Evolutionary conservation across 1,140 invertebrate genomes (phyloP), one percentile per base, ranked within the genome.

Genomic region (Brachystomella parvula): DNA sequence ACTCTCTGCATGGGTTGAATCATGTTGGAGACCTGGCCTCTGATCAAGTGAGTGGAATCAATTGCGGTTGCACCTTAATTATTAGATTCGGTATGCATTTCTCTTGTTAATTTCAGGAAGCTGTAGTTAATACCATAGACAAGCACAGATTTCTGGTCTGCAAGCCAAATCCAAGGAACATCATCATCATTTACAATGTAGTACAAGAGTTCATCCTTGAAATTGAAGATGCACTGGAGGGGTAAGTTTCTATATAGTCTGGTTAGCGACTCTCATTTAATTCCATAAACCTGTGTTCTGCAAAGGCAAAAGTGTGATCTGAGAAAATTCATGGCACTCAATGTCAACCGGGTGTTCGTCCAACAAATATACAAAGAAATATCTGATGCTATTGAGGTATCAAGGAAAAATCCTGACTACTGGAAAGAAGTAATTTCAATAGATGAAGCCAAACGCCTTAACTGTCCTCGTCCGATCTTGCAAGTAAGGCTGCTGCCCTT

Each of bases 151-250:
- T 81, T 33, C 76, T 88, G 35, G 85, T 92, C 3, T 90, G 88
- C 73, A 81, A 83, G 71, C 84, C 88, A 17, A 83, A 86, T 77
- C 84, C 87, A 32, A 84, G 83, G 75, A 89, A 90, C 75, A 89
- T 92, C 47, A 86, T 85, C 67, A 80, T 86, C 31, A 83, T 92
- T 49, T 91, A 86, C 77, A 84, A 85, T 66, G 84, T 87, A 12
- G 80, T 92, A 58, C 85, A 86, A 78, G 81, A 81, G 65, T 91
- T 91, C 75, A 84, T 89, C 66, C 81, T 83, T 72, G 88, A 91
- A 77, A 87, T 91, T 67, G 89, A 92, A 77, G 80, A 81, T 68
- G 17, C 69, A 81, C 65, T 83, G 76, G 82, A 70, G 75, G 84
- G 47, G 84, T 84, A 84, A 39, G 47, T 47, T 26, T 39, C n/a